Base-by-base conservation (phyloP, 2,113 vertebrate genomes). In the Marcusenius ussheri region DNA sequence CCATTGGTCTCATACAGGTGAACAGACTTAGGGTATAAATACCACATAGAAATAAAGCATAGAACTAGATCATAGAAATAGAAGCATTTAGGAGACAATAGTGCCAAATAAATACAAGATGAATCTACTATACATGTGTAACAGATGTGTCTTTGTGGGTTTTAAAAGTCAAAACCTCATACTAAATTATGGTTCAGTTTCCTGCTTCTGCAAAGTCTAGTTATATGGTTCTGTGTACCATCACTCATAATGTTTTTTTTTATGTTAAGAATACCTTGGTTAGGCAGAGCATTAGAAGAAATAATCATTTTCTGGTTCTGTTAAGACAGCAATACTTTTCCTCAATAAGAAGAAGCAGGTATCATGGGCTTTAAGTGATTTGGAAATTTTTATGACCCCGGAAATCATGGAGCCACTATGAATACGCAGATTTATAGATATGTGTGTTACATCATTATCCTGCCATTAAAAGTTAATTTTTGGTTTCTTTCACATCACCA, bases 401-500 rank as follows among this genome's bases (percentile, higher is more conserved):
- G 58, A 70, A 77, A 51, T 49, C 6, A 51, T 66, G n/a, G 21
- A 21, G 3, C 53, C 53, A 9, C 31, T 7, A 70, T 49, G 27
- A 88, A 70, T 27, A 49, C 15, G 42, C 8, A 70, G 19, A 66
- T 46, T 46, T 50, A 80, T 42, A 42, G 5, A 80, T 42, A 80
- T 42, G 4, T 88, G 46, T 27, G n/a, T 88, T 42, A 46, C 74
- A 83, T 80, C 50, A 77, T 24, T 50, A 83, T 89, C 35, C 70
- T 15, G 46, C 24, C 70, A 83, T 89, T 66, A 83, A 56, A 89
- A 53, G 88, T 87, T 31, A 9, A 56, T 89, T 83, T 89, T 83
- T 89, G 47, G 87, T 56, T 83, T 70, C 21, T 39, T 90, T 66
- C 39, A 62, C 10, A 19, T 88, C 66, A 88, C 87, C 90, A 90